Conservation (phyloP, 1,140 invertebrate genomes). For the Bombyx mandarina region DNA sequence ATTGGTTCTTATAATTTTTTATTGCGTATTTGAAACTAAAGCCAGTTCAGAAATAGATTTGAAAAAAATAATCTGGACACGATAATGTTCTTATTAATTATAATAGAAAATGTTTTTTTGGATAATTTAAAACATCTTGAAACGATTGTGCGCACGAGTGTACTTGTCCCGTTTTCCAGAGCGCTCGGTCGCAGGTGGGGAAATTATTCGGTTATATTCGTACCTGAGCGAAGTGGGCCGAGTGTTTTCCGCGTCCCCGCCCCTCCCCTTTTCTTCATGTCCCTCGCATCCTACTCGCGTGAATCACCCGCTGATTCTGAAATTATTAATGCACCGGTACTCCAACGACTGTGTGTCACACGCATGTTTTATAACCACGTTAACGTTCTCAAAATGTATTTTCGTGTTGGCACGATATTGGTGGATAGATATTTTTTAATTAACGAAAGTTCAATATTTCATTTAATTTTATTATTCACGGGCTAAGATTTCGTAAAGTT, state of each 20-base stretch:
- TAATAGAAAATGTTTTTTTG: background rate
- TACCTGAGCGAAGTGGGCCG: conserved; percentile 52
- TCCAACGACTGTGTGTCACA: conserved; percentile 2
- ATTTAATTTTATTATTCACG: too few relatives aligned
- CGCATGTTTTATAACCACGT: background rate
- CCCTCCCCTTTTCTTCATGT: conserved; percentile 3
- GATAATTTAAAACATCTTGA: background rate
- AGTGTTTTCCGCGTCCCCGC: conserved; percentile 37
- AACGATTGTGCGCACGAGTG: conserved; percentile 10
- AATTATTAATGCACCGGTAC: conserved; percentile 8
- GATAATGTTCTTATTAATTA: background rate
- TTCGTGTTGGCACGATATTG: background rate
- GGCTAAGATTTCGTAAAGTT: too few relatives aligned
- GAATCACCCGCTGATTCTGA: conserved; percentile 25
- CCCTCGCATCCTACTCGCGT: conserved; percentile 13
- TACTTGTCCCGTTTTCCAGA: conserved; percentile 19
- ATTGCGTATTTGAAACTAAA: too few relatives aligned
- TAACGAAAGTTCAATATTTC: too few relatives aligned
- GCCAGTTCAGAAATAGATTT: too few relatives aligned
- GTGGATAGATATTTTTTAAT: too few relatives aligned
- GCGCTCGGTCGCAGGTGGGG: conserved; percentile 47
- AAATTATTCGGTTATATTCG: conserved; percentile 61
- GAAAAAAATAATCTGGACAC: too few relatives aligned
- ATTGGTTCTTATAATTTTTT: too few relatives aligned
- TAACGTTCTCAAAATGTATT: background rate